These are phyloP conservation scores for Euproctis similis DNA, from an alignment of 2,888 invertebrate genomes.

Conservation along the genomic window DNA sequence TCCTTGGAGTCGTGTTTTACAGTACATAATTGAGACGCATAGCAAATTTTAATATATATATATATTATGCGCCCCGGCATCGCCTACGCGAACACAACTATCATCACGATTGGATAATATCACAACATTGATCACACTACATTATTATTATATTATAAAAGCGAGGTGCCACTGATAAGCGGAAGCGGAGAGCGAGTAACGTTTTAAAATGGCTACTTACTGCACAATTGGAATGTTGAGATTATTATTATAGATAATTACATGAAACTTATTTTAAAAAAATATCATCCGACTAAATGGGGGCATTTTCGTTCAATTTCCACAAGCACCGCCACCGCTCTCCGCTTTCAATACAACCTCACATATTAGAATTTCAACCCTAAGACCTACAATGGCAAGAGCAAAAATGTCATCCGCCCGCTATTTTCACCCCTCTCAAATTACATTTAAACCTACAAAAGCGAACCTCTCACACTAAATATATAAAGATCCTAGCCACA, in stretches of 20 bases:
- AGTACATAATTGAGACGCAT: slow-evolving; percentile 64
- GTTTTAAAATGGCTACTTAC: too few species aligned
- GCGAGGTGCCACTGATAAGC: slow-evolving; percentile 12
- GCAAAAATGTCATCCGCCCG: slow-evolving; percentile 9
- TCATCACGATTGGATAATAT: slow-evolving; percentile 27
- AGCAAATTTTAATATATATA: slow-evolving; percentile 61
- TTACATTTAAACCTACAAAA: slow-evolving; percentile 14
- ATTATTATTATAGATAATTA: too few species aligned
- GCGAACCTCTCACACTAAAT: slow-evolving; percentile 10
- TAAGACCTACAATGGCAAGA: slow-evolving; percentile 16
- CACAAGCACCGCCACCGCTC: too few species aligned
- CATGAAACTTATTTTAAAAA: too few species aligned
- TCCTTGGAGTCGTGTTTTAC: slow-evolving; percentile 72
- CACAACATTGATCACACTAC: slow-evolving; percentile 51
- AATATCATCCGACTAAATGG: too few species aligned
- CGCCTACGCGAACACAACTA: slow-evolving; percentile 23
- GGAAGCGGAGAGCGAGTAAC: slow-evolving; percentile 4
- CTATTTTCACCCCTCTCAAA: slow-evolving; percentile 7
- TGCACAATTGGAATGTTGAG: too few species aligned
- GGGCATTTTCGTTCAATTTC: too few species aligned
- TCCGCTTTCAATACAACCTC: slow-evolving; percentile 7
- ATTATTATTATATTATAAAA: slow-evolving; percentile 18
- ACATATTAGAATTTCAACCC: slow-evolving; percentile 11
- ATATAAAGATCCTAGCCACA: slow-evolving; percentile 11
- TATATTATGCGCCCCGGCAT: slow-evolving; percentile 33